Percentiles rank a stretch among this genome's conserved stretches.
Evolutionary conservation across 2,888 invertebrate genomes (phyloP).

Genomic region (Heliconius cydno): DNA sequence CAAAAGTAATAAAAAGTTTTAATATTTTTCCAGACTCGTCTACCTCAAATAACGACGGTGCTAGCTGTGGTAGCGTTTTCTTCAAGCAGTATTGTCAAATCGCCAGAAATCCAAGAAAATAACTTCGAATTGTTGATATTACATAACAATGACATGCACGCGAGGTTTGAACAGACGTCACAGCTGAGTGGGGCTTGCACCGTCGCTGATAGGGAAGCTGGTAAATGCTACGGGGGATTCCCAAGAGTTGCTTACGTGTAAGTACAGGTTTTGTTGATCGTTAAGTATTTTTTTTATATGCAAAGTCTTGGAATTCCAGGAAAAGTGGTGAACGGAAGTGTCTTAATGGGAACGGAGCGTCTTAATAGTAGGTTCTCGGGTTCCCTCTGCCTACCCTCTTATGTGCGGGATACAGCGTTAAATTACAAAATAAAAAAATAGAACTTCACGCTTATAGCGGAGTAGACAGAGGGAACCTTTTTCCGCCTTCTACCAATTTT

Average conservation of each 20-base stretch:
- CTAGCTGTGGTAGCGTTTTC: constrained; percentile 60
- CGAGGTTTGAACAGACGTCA: constrained; percentile 91
- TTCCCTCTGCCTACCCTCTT: too few species aligned
- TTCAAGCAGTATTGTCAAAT: constrained; percentile 63
- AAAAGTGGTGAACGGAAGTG: too few species aligned
- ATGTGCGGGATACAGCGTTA: too few species aligned
- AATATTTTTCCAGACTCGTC: constrained; percentile 52
- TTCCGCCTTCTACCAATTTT: too few species aligned
- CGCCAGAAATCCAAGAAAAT: constrained; percentile 54
- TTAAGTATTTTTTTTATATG: too few species aligned
- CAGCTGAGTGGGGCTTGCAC: constrained; percentile 85
- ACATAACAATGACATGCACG: constrained; percentile 97
- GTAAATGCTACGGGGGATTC: constrained; percentile 93
- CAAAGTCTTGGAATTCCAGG: too few species aligned
- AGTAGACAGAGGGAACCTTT: too few species aligned
- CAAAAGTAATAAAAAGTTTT: background rate
- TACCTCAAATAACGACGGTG: constrained; percentile 56
- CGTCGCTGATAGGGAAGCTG: constrained; percentile 77
- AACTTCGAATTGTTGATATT: constrained; percentile 88
- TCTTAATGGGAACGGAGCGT: too few species aligned
- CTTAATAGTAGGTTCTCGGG: too few species aligned
- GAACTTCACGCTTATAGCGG: too few species aligned
- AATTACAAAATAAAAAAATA: too few species aligned
- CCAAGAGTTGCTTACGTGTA: constrained; percentile 87
- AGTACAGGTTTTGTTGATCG: constrained; percentile 49